Percentiles rank a stretch among this genome's conserved stretches.
These are phyloP conservation scores for Rhingia campestris DNA, from an alignment of 2,888 invertebrate genomes.

Conservation along the genomic window DNA sequence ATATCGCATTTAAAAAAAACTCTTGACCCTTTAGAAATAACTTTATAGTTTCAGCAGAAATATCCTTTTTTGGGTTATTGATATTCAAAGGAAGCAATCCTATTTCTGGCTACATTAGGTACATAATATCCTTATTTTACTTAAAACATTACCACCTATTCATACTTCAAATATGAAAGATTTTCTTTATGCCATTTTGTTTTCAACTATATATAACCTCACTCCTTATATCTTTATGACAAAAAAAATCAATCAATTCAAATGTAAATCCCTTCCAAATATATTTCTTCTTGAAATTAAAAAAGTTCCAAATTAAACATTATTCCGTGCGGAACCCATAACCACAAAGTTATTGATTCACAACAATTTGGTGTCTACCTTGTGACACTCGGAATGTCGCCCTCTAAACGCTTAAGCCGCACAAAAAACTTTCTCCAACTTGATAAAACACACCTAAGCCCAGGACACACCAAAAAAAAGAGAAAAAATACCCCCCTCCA, in stretches of 20 bases:
- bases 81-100: too few species aligned
- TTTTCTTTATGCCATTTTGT: too few species aligned
- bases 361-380: slow-evolving; percentile 11
- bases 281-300: slow-evolving; percentile 28
- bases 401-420: slow-evolving; percentile 8
- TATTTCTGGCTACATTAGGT: too few species aligned
- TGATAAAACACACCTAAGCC: slow-evolving; percentile 19
- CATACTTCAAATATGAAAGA: too few species aligned
- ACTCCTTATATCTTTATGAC: too few species aligned
- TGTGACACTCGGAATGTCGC: slow-evolving; percentile 43
- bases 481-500: slow-evolving; percentile 8
- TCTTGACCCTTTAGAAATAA: too few species aligned
- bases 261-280: not conserved
- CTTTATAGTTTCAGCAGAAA: too few species aligned
- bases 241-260: not conserved
- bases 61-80: too few species aligned
- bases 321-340: slow-evolving; percentile 19
- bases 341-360: slow-evolving; percentile 2
- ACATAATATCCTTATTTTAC: too few species aligned
- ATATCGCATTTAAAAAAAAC: too few species aligned
- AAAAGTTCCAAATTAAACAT: slow-evolving; percentile 23
- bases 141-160: too few species aligned
- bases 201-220: too few species aligned
- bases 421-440: slow-evolving; percentile 32
- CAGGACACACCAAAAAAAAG: not conserved